Conservation (phyloP, 2,113 vertebrate genomes). For the Vombatus ursinus region DNA sequence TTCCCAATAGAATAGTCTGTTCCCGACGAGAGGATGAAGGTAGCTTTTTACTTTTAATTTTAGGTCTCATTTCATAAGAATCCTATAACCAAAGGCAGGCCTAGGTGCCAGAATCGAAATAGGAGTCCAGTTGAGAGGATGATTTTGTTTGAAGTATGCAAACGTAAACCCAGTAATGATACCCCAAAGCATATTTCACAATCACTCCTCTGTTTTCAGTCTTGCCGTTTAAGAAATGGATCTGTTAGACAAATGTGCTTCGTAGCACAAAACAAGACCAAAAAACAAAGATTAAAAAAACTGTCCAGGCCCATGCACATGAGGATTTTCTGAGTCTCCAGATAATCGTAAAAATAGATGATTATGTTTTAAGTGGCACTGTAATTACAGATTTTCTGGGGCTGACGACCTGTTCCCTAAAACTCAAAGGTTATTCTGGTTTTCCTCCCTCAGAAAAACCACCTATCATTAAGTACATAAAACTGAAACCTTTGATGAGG, state of each 20-base stretch:
- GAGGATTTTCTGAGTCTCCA: conserved; percentile 45
- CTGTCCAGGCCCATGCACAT: neutral
- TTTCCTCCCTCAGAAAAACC: conserved; percentile 5
- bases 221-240: neutral
- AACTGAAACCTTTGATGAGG: conserved; percentile 7
- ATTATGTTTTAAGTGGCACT: conserved; percentile 42
- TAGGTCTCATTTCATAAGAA: conserved; percentile 69
- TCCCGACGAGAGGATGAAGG: conserved; percentile 57
- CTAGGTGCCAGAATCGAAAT: conserved; percentile 65
- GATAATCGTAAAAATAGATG: conserved; percentile 45
- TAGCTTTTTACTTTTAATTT: neutral
- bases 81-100: conserved; percentile 70
- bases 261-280: neutral
- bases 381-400: conserved; percentile 69
- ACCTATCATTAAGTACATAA: conserved; percentile 45
- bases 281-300: conserved; percentile 42
- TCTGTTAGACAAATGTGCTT: neutral
- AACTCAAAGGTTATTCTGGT: conserved; percentile 52
- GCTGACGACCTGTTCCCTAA: conserved; percentile 66
- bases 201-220: conserved; percentile 14
- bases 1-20: conserved; percentile 48
- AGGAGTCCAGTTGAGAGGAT: conserved; percentile 63
- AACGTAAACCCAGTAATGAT: conserved; percentile 55
- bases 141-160: conserved; percentile 58
- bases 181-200: conserved; percentile 34